Conservation (phyloP, 2,797 vertebrate species). For the Fistularia commersonii region DNA sequence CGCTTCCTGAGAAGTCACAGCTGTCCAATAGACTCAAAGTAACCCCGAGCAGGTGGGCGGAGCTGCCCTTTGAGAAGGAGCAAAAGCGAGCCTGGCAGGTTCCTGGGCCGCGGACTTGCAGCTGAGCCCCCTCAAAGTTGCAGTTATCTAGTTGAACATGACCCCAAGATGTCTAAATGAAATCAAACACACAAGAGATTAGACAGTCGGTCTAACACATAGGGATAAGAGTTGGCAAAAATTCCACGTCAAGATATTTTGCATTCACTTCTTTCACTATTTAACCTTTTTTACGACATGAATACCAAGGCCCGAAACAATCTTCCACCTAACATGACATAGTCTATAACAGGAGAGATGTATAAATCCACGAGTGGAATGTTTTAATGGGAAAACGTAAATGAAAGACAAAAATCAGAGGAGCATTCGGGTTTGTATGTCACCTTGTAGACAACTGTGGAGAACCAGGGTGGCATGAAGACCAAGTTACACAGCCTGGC, state of each 20-base stretch:
- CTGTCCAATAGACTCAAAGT: slow-evolving; percentile 86
- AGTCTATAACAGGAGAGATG: too few relatives aligned
- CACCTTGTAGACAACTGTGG: slow-evolving; percentile 90
- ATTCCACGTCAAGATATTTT: too few relatives aligned
- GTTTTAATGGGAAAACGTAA: too few relatives aligned
- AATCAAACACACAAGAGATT: neutral
- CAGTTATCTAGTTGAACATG: slow-evolving; percentile 91
- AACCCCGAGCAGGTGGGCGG: slow-evolving; percentile 81
- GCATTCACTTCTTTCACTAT: too few relatives aligned
- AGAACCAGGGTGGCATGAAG: slow-evolving; percentile 90
- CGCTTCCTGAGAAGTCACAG: slow-evolving; percentile 89
- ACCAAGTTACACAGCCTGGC: slow-evolving; percentile 85
- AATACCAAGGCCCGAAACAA: too few relatives aligned
- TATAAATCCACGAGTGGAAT: too few relatives aligned
- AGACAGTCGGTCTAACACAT: neutral
- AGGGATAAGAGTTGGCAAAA: too few relatives aligned
- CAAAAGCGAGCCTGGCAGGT: slow-evolving; percentile 92
- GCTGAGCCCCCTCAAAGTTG: slow-evolving; percentile 87
- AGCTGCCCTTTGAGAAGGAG: slow-evolving; percentile 87
- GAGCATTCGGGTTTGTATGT: neutral
- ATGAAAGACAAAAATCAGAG: too few relatives aligned
- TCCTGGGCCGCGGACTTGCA: slow-evolving; percentile 85
- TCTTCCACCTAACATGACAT: too few relatives aligned
- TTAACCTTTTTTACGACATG: too few relatives aligned
- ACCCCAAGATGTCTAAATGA: slow-evolving; percentile 82